Conservation (phyloP, 2,888 invertebrate species). For the Zelleria hepariella region DNA sequence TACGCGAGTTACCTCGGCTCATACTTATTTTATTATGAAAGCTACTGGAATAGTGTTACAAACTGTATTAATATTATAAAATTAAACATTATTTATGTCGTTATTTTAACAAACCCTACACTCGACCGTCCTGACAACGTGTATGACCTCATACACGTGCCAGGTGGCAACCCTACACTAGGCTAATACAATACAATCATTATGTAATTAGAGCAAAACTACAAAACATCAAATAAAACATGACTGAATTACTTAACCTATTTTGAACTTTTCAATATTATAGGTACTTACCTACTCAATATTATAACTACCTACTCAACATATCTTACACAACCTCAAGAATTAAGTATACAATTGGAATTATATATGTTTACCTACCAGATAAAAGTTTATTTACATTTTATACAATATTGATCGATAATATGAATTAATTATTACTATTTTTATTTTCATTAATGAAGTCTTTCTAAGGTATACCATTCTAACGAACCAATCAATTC, state of each 20-base stretch:
- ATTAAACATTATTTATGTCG: neutral
- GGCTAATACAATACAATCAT: no score
- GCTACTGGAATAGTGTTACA: neutral
- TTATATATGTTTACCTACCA: neutral
- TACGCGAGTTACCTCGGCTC: no score
- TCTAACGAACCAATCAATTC: neutral
- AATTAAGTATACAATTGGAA: neutral
- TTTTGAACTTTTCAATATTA: no score
- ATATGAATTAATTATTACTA: neutral
- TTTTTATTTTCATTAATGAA: neutral
- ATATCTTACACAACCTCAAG: neutral
- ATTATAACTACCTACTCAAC: neutral
- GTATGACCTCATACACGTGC: neutral
- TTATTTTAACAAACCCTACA: neutral
- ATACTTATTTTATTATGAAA: no score
- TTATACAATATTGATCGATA: neutral
- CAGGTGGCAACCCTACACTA: neutral
- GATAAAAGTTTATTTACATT: neutral
- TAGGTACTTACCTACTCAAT: no score
- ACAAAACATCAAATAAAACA: no score
- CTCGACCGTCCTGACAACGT: neutral
- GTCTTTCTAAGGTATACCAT: neutral
- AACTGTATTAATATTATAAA: neutral
- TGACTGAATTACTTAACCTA: no score
- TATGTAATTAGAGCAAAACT: no score